Conservation (phyloP, 2,797 vertebrate genomes). For the Heliangelus exortis region DNA sequence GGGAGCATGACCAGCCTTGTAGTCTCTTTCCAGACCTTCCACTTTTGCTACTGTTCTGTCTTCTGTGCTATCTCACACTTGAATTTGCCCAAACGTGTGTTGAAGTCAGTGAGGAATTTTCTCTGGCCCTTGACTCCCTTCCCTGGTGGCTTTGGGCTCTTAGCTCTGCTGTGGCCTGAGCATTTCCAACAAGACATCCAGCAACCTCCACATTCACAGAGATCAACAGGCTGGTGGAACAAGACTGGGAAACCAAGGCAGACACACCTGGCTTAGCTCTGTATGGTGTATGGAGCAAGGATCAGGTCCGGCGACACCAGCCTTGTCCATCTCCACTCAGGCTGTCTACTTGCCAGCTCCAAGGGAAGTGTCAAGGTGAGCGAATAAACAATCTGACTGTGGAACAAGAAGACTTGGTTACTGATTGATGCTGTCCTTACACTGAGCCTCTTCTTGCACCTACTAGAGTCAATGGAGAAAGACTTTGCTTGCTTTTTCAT, state of each 20-base stretch:
- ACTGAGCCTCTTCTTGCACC: background rate
- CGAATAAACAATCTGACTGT: background rate
- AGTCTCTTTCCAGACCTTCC: background rate
- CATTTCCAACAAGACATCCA: background rate
- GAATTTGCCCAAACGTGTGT: fast-evolving
- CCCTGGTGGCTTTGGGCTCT: background rate
- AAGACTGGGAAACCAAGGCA: background rate
- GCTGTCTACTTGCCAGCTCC: background rate
- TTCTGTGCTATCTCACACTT: background rate
- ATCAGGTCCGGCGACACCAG: background rate
- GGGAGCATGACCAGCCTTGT: background rate
- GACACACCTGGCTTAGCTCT: background rate
- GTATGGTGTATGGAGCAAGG: fast-evolving
- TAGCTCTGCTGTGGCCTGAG: background rate
- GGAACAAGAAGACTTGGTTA: background rate
- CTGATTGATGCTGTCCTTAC: background rate
- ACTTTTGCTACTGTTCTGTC: background rate
- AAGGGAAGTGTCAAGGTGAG: background rate
- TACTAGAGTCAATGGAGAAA: background rate
- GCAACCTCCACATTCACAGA: background rate
- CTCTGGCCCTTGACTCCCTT: background rate
- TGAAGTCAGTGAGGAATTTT: background rate
- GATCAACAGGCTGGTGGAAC: background rate
- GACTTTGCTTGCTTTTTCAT: background rate
- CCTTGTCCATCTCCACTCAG: background rate